Percentiles rank a stretch among this genome's conserved stretches.
Conservation (phyloP, 2,888 invertebrate species). For the Drosophila helvetica region DNA sequence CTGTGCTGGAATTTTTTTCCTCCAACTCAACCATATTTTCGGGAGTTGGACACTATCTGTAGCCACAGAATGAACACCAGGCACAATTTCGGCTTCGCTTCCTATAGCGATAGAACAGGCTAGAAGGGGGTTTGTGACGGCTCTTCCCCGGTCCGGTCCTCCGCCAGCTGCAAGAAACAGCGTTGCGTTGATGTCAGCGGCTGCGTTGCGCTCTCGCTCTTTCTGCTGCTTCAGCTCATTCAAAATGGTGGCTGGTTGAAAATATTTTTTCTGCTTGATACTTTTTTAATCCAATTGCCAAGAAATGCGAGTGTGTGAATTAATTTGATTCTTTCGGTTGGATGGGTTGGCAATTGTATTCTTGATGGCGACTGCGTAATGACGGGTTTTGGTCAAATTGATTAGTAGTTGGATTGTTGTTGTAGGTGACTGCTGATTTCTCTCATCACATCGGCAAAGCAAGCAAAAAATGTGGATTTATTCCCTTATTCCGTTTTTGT, state of each 20-base stretch:
- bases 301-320: constrained; percentile 61
- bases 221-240: constrained; percentile 65
- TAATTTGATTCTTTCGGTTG: constrained; percentile 52
- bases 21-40: constrained; percentile 87
- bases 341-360: constrained; percentile 12
- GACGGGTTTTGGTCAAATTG: constrained; percentile 56
- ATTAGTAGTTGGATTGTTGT: constrained; percentile 48
- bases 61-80: not conserved
- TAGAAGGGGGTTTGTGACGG: constrained; percentile 44
- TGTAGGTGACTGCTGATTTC: constrained; percentile 46
- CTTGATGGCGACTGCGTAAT: constrained; percentile 40
- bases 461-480: constrained; percentile 44
- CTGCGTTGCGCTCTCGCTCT: constrained; percentile 56
- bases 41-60: constrained; percentile 26
- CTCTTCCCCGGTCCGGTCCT: constrained; percentile 40
- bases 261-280: constrained; percentile 50
- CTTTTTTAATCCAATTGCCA: constrained; percentile 57
- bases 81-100: not conserved
- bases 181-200: constrained; percentile 56
- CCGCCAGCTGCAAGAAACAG: constrained; percentile 67
- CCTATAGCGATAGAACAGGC: constrained; percentile 8
- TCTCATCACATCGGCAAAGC: constrained; percentile 68
- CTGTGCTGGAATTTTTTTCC: constrained; percentile 82
- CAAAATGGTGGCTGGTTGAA: constrained; percentile 75
- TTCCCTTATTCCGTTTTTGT: constrained; percentile 36